A percentile compares a stretch with the other conserved stretches of the same genome.
phyloP scores from a whole-genome alignment of 2,888 invertebrate genomes.

The Epirrhoe tristata region DNA sequence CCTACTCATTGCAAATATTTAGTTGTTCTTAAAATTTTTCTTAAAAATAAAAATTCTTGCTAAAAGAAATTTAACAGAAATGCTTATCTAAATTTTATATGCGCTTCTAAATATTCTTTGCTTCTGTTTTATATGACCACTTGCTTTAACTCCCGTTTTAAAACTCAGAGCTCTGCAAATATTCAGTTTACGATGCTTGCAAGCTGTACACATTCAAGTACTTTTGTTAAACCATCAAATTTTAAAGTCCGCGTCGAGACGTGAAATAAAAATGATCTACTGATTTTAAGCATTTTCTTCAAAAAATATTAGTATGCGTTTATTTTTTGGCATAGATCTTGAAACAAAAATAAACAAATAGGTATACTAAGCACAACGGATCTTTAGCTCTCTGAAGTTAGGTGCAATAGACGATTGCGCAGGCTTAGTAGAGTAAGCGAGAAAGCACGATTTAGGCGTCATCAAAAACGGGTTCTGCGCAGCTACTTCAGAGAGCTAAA shows the following conservation, averaged over 20 bases:
- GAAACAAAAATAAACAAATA: no score
- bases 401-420: no score
- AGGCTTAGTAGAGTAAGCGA: no score
- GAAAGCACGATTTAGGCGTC: no score
- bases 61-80: constrained; percentile 1
- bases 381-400: no score
- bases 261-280: background rate
- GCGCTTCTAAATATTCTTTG: background rate
- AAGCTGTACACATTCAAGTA: constrained; percentile 3
- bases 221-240: constrained; percentile 1
- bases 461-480: no score
- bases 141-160: constrained; percentile 25
- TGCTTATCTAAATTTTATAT: constrained; percentile 3
- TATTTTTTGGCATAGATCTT: background rate
- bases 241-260: background rate
- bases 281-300: background rate
- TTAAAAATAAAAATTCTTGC: constrained; percentile 18
- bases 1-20: no score
- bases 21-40: background rate
- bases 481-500: no score
- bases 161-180: constrained; percentile 23
- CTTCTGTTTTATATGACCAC: constrained; percentile 27
- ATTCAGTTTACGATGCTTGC: constrained; percentile 28
- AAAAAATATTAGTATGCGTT: background rate
- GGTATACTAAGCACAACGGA: no score